phyloP scores from a whole-genome alignment of 1,140 invertebrate species.

The Delia radicum region DNA sequence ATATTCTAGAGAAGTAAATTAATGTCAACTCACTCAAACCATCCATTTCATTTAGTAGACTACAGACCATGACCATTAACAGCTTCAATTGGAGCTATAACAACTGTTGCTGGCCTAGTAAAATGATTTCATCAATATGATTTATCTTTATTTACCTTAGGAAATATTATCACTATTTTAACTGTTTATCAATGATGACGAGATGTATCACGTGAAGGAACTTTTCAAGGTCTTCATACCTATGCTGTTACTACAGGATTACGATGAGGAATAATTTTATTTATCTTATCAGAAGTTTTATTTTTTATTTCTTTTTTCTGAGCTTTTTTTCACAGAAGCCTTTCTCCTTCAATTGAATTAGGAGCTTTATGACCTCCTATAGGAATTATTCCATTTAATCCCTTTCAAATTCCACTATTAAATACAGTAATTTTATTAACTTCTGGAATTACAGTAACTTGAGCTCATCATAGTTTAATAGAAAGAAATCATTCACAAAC shows the following conservation, averaged over 20 bases:
- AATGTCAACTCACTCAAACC: conserved; percentile 57
- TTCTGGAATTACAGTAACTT: too few species aligned
- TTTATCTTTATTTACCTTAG: too few species aligned
- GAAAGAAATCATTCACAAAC: conserved; percentile 58
- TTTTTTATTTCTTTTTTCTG: conserved; percentile 67
- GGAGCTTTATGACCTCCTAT: conserved; percentile 61
- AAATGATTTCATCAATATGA: too few species aligned
- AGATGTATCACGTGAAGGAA: conserved; percentile 62
- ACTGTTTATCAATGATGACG: conserved; percentile 66
- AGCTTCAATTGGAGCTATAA: conserved; percentile 55
- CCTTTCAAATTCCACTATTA: conserved; percentile 62
- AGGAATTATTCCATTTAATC: conserved; percentile 63
- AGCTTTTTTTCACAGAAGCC: conserved; percentile 65
- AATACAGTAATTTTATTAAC: too few species aligned
- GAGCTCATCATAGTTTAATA: conserved; percentile 61
- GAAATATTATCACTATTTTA: conserved; percentile 56
- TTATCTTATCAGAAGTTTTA: conserved; percentile 66
- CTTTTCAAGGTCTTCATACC: conserved; percentile 61
- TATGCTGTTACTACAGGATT: conserved; percentile 57
- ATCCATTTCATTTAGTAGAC: conserved; percentile 60
- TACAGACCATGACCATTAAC: conserved; percentile 61
- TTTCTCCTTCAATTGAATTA: conserved; percentile 53
- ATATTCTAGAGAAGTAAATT: conserved; percentile 59
- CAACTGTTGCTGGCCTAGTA: conserved; percentile 55
- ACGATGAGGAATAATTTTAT: conserved; percentile 64